Conservation (phyloP, 1,140 invertebrate genomes). For the Gonatopus flavifemur region DNA sequence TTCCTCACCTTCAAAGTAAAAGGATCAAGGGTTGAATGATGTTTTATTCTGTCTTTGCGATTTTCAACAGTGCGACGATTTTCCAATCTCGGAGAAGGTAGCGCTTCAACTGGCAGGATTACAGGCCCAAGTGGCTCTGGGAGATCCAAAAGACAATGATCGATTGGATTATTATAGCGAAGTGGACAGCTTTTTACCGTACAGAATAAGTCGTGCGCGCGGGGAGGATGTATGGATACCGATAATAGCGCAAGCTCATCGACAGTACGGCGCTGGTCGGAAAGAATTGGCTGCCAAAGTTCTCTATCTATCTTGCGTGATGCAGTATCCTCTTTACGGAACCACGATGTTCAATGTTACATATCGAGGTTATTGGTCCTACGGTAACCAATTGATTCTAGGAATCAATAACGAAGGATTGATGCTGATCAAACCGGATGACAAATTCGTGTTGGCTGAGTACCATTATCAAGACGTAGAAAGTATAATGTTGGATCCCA, state of each 20-base stretch:
- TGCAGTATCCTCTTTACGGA: slow-evolving; percentile 95
- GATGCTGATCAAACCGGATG: slow-evolving; percentile 83
- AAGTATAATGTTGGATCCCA: slow-evolving; percentile 88
- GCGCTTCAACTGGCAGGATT: slow-evolving; percentile 90
- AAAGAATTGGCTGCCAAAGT: slow-evolving; percentile 91
- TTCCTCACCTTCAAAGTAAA: no score
- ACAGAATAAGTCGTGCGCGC: slow-evolving; percentile 71
- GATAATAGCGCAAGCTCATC: slow-evolving; percentile 83
- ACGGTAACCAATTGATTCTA: slow-evolving; percentile 71
- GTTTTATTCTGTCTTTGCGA: slow-evolving; percentile 1
- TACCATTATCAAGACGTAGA: slow-evolving; percentile 87
- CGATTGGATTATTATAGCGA: slow-evolving; percentile 78
- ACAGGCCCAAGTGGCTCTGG: slow-evolving; percentile 90
- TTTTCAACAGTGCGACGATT: slow-evolving; percentile 85
- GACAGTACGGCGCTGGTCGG: slow-evolving; percentile 87
- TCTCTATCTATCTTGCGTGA: slow-evolving; percentile 91
- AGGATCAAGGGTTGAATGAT: not conserved
- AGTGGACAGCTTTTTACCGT: slow-evolving; percentile 78
- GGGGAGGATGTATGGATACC: slow-evolving; percentile 83
- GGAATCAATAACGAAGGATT: slow-evolving; percentile 92
- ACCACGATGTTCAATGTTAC: slow-evolving; percentile 91
- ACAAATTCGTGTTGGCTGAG: slow-evolving; percentile 87
- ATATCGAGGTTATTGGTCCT: slow-evolving; percentile 90
- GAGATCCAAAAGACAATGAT: slow-evolving; percentile 76
- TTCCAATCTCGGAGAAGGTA: slow-evolving; percentile 92